Evolutionary conservation across 2,888 invertebrate genomes (phyloP), one percentile per base, ranked within the genome.

Genomic region (Pseudolycoriella hygida): DNA sequence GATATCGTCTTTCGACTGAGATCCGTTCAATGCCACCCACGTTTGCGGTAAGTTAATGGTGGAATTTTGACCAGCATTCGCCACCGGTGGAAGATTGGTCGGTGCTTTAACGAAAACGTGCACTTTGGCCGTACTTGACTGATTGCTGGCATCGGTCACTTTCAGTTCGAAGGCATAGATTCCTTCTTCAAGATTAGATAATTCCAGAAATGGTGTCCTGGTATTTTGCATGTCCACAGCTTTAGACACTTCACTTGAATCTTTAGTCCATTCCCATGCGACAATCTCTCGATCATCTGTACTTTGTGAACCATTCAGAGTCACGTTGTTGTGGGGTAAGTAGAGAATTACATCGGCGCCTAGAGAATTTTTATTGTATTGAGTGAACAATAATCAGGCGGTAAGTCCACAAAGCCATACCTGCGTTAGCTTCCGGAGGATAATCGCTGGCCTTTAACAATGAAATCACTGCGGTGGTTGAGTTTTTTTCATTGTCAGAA

Each of bases 141-240:
- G 93, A 3, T 84, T 85, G 1, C 87, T 84, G 44, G 84, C 82
- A 57, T 96, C 94, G 1, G 87, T 92, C 25, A 94, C 94, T 68
- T 87, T 88, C 40, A 94, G 67, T 5, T 84, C 82, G 66, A 93
- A 94, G 1, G 88, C 89, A 61, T 94, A 96, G 68, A 92, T 84
- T 40, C 94, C 94, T 58, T 88, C 86, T 56, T 92, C 88, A 41
- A 94, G 70, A 64, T 93, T 87, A 1, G 89, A 88, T 11, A 94
- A 67, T 66, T 83, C 80, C 37, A 93, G 72, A 57, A 83, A 87
- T 0, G 92, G 88, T 0, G 89, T 90, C 55, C 88, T 75, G 0
- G 92, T 92, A 53, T 92, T 87, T 71, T 93, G 89, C 89, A 93
- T 93, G 58, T 93, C 93, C 10, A 89, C 92, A 1, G 90, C 89